Percentiles rank a stretch among this genome's conserved stretches.
These are phyloP conservation scores for Neodiprion lecontei DNA, from an alignment of 1,140 invertebrate species.

Conservation along the genomic window DNA sequence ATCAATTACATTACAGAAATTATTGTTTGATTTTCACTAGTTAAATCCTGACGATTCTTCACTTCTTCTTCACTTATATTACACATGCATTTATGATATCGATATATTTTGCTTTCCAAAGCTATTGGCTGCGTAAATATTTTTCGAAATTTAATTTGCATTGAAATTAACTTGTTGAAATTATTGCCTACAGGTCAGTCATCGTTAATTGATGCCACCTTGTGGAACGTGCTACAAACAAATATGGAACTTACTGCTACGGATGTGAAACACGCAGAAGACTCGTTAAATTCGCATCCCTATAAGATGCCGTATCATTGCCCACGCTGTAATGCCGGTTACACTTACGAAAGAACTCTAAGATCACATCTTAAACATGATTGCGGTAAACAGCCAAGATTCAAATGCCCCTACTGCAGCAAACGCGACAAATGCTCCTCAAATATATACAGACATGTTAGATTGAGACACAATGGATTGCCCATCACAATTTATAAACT, in stretches of 20 bases:
- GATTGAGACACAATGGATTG: conserved; percentile 49
- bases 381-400: conserved; percentile 74
- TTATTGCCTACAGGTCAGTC: background rate
- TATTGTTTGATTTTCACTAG: too few relatives aligned
- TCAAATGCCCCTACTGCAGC: conserved; percentile 67
- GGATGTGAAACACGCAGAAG: background rate
- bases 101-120: too few relatives aligned
- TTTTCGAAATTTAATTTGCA: too few relatives aligned
- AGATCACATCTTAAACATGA: conserved; percentile 76
- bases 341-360: conserved; percentile 56
- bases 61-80: too few relatives aligned
- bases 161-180: background rate
- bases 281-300: background rate
- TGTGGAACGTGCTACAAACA: background rate
- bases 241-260: background rate
- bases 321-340: conserved; percentile 51
- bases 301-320: conserved; percentile 47
- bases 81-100: too few relatives aligned
- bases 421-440: conserved; percentile 60
- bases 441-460: conserved; percentile 58
- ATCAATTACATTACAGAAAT: too few relatives aligned
- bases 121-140: too few relatives aligned
- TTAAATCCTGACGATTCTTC: too few relatives aligned
- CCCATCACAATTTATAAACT: conserved; percentile 47
- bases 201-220: background rate